Conservation (phyloP, 2,113 vertebrate genomes). For the Onychostruthus taczanowskii region DNA sequence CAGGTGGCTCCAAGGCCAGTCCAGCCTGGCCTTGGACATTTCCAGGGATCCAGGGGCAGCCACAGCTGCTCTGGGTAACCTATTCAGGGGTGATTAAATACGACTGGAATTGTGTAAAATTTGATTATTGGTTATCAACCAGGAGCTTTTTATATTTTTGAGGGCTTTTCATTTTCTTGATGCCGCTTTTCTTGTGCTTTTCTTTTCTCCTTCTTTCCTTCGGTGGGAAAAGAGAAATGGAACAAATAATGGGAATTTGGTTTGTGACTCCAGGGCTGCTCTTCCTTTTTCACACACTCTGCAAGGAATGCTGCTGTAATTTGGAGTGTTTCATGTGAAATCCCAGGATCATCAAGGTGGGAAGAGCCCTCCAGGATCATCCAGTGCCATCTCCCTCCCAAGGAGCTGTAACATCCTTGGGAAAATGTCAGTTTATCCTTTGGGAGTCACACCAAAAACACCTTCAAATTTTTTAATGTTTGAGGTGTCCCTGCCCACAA, state of each 20-base stretch:
- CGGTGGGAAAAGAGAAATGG: not conserved
- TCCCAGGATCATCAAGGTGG: not conserved
- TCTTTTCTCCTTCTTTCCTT: not conserved
- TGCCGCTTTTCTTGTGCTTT: not conserved
- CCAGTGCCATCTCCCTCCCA: not conserved
- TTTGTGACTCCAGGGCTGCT: not conserved
- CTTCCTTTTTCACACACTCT: not conserved
- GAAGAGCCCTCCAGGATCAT: accelerated
- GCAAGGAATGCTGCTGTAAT: not conserved
- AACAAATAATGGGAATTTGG: not conserved
- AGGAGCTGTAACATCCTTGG: not conserved
- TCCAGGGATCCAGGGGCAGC: not conserved
- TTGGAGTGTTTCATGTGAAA: not conserved
- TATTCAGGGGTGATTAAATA: not conserved
- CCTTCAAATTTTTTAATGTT: not conserved
- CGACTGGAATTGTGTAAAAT: not conserved
- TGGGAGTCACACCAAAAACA: not conserved
- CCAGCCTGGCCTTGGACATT: not conserved
- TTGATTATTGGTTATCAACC: not conserved
- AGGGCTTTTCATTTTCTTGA: not conserved
- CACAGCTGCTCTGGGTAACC: not conserved
- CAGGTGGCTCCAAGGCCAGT: not conserved
- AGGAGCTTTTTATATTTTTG: not conserved
- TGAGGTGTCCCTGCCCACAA: not conserved
- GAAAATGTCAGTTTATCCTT: not conserved